Evolutionary conservation across 2,888 invertebrate species (phyloP), one percentile per base, ranked within the genome.

Genomic region (Acrobasis suavella): DNA sequence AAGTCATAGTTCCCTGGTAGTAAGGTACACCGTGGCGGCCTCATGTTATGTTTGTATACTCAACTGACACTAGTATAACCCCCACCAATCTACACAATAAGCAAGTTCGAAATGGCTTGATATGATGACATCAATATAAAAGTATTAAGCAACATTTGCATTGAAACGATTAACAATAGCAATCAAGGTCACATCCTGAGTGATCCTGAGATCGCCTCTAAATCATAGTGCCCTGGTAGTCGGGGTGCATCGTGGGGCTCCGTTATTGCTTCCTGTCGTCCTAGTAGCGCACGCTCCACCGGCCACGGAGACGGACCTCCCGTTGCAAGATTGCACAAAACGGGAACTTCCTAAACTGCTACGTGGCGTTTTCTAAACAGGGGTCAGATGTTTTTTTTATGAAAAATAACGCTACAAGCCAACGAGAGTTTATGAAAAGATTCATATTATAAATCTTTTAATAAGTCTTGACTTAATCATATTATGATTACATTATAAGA

Each of bases 211-310:
- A 76, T 75, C 80, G 72, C 73, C 71, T 74, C 79, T 88, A 89
- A 88, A 89, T 91, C 91, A 91, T 89, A 86, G 85, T 86, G 80
- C 81, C 90, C 87, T 85, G 83, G 81, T 83, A 82, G 67, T 67
- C 71, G 71, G 68, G 71, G 67, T 63, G 67, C 72, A 72, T 65
- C 80, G 77, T 78, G 73, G 83, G 82, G 81, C 77, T 74, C 82
- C 84, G 85, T 91, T 93, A 93, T 91, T 92, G 86, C 91, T 93
- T 93, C 92, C 92, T 91, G 91, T 80, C 78, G 78, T 80, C 80
- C 85, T 83, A 76, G 82, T 81, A 73, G 70, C 72, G 75, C 79
- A 80, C 82, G 87, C 81, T 72, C 76, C 82, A 82, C 77, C 79
- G 80, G 71, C 65, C 71, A 61, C 65, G 61, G 62, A 62, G 58